phyloP scores from a whole-genome alignment of 2,797 vertebrate species.

The Gouania willdenowi region DNA sequence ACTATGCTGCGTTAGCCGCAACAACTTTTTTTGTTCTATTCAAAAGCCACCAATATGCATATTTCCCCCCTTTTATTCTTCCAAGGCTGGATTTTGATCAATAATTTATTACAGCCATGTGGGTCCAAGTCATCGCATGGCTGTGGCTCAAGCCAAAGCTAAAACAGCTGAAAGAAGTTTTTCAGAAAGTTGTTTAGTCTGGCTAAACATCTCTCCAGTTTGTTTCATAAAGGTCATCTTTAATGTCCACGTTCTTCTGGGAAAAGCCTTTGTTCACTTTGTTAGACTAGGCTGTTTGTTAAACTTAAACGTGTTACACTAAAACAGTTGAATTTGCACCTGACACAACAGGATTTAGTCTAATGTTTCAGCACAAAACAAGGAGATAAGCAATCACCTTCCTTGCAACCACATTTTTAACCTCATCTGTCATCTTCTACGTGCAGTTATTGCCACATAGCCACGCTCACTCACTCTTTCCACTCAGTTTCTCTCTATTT shows the following conservation, averaged over 20 bases:
- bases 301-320: too few relatives aligned
- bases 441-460: neutral
- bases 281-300: too few relatives aligned
- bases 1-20: constrained; percentile 20
- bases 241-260: constrained; percentile 9
- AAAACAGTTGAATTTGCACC: too few relatives aligned
- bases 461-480: constrained; percentile 26
- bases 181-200: constrained; percentile 16
- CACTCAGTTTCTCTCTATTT: constrained; percentile 3
- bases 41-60: constrained; percentile 45
- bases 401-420: neutral
- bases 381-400: neutral
- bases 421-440: constrained; percentile 17
- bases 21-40: constrained; percentile 27
- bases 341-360: neutral
- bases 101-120: constrained; percentile 32
- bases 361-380: neutral
- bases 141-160: constrained; percentile 24
- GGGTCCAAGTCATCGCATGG: constrained; percentile 33
- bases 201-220: constrained; percentile 19
- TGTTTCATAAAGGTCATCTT: constrained; percentile 15
- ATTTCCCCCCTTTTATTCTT: constrained; percentile 41
- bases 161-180: constrained; percentile 39
- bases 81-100: constrained; percentile 34
- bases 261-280: too few relatives aligned